Conservation (phyloP, 2,888 invertebrate genomes). For the Oxycera nigricornis region DNA sequence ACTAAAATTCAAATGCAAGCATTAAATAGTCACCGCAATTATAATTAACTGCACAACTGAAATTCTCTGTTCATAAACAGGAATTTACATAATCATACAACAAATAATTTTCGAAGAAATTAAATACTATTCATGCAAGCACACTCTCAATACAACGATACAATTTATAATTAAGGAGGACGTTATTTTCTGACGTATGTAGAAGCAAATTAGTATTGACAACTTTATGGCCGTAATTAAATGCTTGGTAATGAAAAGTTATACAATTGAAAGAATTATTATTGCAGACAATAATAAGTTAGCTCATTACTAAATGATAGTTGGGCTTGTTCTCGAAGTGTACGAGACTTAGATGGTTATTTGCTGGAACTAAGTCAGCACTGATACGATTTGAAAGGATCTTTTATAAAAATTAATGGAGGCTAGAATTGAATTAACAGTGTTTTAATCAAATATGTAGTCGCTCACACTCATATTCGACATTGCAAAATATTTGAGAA, state of each 20-base stretch:
- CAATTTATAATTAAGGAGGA: background rate
- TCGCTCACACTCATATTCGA: too few species aligned
- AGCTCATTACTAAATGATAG: constrained; percentile 23
- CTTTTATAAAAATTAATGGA: too few species aligned
- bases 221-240: constrained; percentile 27
- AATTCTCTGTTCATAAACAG: constrained; percentile 35
- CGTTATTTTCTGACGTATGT: background rate
- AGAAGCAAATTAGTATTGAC: background rate
- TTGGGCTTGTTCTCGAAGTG: background rate
- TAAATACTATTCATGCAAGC: constrained; percentile 14
- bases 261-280: constrained; percentile 30
- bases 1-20: constrained; percentile 36
- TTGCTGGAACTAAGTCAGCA: background rate
- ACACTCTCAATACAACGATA: background rate
- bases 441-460: too few species aligned
- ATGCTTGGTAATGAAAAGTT: constrained; percentile 15
- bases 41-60: constrained; percentile 38
- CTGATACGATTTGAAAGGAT: too few species aligned
- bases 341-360: background rate
- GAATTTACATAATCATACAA: constrained; percentile 37
- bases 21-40: constrained; percentile 36
- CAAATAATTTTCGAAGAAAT: constrained; percentile 33
- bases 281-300: constrained; percentile 31
- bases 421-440: too few species aligned
- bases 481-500: too few species aligned